Conservation (phyloP, 1,140 invertebrate genomes). For the Dendroctonus ponderosae region DNA sequence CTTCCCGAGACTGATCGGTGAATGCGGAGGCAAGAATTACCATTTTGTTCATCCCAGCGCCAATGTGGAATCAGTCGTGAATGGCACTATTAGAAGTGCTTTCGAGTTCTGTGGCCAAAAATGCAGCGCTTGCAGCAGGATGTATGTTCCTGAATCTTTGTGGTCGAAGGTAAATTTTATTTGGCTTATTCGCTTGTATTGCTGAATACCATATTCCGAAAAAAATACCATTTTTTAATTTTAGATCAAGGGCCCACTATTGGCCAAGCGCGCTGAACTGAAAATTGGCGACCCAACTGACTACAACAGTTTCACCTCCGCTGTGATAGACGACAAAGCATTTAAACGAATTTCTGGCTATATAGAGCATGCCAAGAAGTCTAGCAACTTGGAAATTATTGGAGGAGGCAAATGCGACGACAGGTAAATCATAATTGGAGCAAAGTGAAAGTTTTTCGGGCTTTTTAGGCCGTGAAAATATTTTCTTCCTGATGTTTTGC, state of each 20-base stretch:
- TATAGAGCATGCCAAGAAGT: conserved; percentile 85
- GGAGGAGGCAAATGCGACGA: conserved; percentile 88
- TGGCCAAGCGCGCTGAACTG: conserved; percentile 64
- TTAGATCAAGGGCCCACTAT: conserved; percentile 71
- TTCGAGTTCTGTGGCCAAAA: conserved; percentile 99
- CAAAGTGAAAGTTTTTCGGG: neutral
- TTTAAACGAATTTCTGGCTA: conserved; percentile 89
- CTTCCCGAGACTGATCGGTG: conserved; percentile 91
- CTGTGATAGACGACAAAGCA: conserved; percentile 94
- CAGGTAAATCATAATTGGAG: conserved; percentile 53
- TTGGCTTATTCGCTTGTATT: neutral
- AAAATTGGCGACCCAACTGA: conserved; percentile 88
- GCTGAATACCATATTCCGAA: neutral
- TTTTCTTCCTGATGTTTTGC: no score
- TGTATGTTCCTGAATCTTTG: conserved; percentile 91
- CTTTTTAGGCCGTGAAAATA: no score
- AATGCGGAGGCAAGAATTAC: conserved; percentile 99
- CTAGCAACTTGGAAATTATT: conserved; percentile 75
- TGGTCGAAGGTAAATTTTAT: conserved; percentile 69
- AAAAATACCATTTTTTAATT: conserved; percentile 10
- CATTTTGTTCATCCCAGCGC: conserved; percentile 95
- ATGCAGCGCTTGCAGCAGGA: conserved; percentile 95
- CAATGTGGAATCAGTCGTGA: conserved; percentile 79
- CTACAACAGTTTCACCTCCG: conserved; percentile 81
- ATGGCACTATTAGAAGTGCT: conserved; percentile 82